Percentiles rank a stretch among this genome's conserved stretches.
Conservation (phyloP, 2,888 invertebrate genomes). For the Leptinotarsa tumamoca region DNA sequence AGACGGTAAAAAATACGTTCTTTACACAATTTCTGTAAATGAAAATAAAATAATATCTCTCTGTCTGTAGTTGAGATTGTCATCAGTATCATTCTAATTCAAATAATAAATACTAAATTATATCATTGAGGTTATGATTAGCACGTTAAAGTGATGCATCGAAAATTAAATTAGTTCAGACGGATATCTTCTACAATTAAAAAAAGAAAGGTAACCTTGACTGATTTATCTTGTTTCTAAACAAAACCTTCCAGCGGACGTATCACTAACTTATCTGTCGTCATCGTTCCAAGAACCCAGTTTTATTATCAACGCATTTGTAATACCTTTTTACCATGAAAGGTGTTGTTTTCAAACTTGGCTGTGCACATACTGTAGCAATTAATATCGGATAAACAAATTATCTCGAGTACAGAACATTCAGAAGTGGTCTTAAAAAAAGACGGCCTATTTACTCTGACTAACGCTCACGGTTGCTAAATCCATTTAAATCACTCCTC, state of each 20-base stretch:
- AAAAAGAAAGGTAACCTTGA: constrained; percentile 16
- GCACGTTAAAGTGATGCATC: background rate
- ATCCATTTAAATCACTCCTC: constrained; percentile 45
- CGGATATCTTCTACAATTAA: background rate
- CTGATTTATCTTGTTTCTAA: constrained; percentile 20
- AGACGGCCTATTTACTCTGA: constrained; percentile 40
- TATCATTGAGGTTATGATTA: too few species aligned
- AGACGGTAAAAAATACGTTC: too few species aligned
- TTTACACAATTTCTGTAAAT: too few species aligned
- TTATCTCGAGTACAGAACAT: constrained; percentile 30
- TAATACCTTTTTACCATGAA: constrained; percentile 39
- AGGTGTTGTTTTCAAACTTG: constrained; percentile 33
- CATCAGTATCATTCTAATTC: too few species aligned
- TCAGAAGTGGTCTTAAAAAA: constrained; percentile 43
- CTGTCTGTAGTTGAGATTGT: too few species aligned
- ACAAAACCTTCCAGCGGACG: constrained; percentile 21
- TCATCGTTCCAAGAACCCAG: constrained; percentile 21
- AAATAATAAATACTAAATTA: too few species aligned
- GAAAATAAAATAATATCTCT: too few species aligned
- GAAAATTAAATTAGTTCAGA: background rate
- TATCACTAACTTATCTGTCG: constrained; percentile 5
- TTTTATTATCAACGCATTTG: constrained; percentile 17
- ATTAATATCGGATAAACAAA: constrained; percentile 52
- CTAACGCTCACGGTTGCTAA: constrained; percentile 43
- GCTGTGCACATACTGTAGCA: constrained; percentile 38